These are phyloP conservation scores for Hymenopus coronatus DNA, from an alignment of 2,888 invertebrate species.

Conservation along the genomic window DNA sequence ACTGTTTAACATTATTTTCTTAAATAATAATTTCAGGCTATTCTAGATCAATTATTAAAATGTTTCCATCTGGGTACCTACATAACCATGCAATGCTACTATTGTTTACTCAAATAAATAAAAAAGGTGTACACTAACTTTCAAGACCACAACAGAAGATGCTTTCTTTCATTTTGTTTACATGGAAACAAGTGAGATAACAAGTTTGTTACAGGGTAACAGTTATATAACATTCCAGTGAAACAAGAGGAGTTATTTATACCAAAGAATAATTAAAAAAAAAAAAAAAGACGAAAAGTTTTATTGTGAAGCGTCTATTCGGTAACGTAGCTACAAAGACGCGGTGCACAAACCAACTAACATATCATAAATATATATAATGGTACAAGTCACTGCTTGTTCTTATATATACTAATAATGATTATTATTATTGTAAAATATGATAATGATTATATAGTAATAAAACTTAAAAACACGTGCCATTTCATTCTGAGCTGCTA, in stretches of 20 bases:
- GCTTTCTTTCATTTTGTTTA: background rate
- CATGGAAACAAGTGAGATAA: background rate
- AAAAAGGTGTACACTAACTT: background rate
- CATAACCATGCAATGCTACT: background rate
- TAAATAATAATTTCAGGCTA: too few relatives aligned
- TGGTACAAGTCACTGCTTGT: constrained; percentile 21
- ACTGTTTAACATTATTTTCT: too few relatives aligned
- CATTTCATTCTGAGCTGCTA: constrained; percentile 10
- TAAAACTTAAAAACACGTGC: background rate
- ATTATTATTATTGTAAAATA: background rate
- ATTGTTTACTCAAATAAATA: background rate
- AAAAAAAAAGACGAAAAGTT: background rate
- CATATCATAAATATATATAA: constrained; percentile 24
- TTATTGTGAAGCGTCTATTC: background rate
- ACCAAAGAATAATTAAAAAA: background rate
- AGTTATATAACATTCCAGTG: background rate
- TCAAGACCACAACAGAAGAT: background rate
- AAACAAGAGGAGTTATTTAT: background rate
- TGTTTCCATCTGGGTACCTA: background rate
- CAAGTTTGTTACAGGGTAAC: background rate
- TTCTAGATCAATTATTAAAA: too few relatives aligned
- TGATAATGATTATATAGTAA: background rate
- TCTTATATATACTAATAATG: constrained; percentile 15
- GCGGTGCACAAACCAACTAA: constrained; percentile 13
- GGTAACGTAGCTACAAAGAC: background rate